A percentile compares a stretch with the other conserved stretches of the same genome.
Evolutionary conservation across 2,113 vertebrate genomes (phyloP).

Genomic region (Ciconia boyciana): DNA sequence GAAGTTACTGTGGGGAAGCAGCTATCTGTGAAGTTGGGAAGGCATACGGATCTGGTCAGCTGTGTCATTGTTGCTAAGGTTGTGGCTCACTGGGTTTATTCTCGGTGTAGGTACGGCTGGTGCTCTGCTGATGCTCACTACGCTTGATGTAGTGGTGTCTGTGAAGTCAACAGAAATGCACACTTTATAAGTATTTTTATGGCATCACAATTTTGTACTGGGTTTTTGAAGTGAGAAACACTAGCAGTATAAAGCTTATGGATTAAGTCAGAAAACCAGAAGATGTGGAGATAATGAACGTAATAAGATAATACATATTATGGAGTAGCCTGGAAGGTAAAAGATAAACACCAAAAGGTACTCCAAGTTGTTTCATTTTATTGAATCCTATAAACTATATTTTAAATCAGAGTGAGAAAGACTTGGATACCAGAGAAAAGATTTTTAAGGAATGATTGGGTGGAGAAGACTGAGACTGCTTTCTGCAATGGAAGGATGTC

Average conservation of each 20-base stretch:
- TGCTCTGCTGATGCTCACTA: accelerated
- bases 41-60: accelerated
- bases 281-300: neutral
- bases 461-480: neutral
- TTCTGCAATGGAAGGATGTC: neutral
- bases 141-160: neutral
- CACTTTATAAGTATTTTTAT: accelerated
- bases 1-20: neutral
- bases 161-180: neutral
- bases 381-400: neutral
- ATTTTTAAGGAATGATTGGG: neutral
- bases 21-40: neutral
- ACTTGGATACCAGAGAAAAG: neutral
- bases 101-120: neutral
- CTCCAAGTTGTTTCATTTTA: neutral
- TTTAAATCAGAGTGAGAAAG: neutral
- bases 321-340: neutral
- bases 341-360: neutral
- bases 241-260: neutral
- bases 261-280: neutral
- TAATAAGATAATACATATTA: neutral
- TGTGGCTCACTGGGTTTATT: neutral
- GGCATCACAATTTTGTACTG: neutral
- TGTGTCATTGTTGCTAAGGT: neutral
- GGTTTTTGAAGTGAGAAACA: neutral